phyloP scores from a whole-genome alignment of 2,113 vertebrate genomes.

The Felis chaus region DNA sequence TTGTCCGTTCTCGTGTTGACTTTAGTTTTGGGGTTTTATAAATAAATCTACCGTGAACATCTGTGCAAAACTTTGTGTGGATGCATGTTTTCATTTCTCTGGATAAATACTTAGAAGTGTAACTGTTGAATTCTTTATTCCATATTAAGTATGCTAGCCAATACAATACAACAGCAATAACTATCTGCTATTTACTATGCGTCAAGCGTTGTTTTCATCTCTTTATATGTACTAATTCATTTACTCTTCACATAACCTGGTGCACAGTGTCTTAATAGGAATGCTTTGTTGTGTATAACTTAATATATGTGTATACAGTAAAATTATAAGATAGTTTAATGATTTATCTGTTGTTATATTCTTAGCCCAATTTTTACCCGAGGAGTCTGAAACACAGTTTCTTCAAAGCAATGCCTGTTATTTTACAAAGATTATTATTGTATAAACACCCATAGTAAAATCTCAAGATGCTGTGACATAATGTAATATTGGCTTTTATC shows the following conservation, averaged over 20 bases:
- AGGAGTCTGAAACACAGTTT: not conserved
- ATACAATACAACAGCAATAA: not conserved
- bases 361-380: not conserved
- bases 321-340: slow-evolving; percentile 1
- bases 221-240: not conserved
- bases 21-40: not conserved
- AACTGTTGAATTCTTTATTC: not conserved
- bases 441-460: not conserved
- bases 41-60: not conserved
- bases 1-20: not conserved
- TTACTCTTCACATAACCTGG: not conserved
- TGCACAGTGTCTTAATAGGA: not conserved
- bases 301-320: not conserved
- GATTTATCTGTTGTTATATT: not conserved
- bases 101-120: not conserved
- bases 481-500: not conserved
- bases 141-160: not conserved
- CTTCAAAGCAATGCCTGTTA: not conserved
- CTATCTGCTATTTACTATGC: not conserved
- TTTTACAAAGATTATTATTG: not conserved
- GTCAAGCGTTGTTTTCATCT: not conserved
- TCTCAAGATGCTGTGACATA: not conserved
- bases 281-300: not conserved
- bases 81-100: not conserved
- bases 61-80: not conserved